Base-by-base conservation (phyloP, 2,888 invertebrate genomes). In the Adelognathus sp. region DNA sequence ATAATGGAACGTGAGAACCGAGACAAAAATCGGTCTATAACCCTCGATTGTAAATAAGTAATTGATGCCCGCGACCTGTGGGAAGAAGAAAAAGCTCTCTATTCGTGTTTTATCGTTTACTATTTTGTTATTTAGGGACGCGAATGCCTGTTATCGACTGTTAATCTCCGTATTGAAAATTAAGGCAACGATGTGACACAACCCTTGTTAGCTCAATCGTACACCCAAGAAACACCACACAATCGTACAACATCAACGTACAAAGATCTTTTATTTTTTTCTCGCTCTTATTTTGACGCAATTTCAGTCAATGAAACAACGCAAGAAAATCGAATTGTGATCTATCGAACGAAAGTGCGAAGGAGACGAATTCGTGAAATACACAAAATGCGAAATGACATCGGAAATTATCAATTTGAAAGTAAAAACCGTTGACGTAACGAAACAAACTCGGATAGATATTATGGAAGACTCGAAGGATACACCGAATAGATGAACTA, bases 21-120 rank as follows among this genome's bases (percentile, higher is more conserved):
- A 74, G 76, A 77, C 74, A 73, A 46, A 71, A 74, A 70, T 67
- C 76, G 77, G 76, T 82, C 79, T 81, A 81, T 75, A 67, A 66
- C 75, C 83, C 79, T 80, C 83, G 84, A 85, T 85, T 88, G 88
- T 88, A 88, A 80, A 88, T 88, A 88, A 88, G 87, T 88, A 88
- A 88, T 85, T 88, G 87, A 88, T 81, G 83, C 81, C 86, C 77
- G 79, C 74, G 81, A 73, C n/a, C n/a, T 67, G 73, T 69, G 73
- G 69, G 16, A 66, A 33, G n/a, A n/a, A n/a, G n/a, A 74, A 80
- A 78, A 61, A 79, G 61, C 64, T 76, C n/a, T n/a, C 72, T 70
- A 72, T 79, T 79, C 66, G 69, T 73, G 63, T 61, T 76, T 66
- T n/a, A n/a, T n/a, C n/a, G 72, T 60, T 76, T 66, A 71, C 52